Base-by-base conservation (phyloP, 1,140 invertebrate genomes). In the Trichonephila inaurata region DNA sequence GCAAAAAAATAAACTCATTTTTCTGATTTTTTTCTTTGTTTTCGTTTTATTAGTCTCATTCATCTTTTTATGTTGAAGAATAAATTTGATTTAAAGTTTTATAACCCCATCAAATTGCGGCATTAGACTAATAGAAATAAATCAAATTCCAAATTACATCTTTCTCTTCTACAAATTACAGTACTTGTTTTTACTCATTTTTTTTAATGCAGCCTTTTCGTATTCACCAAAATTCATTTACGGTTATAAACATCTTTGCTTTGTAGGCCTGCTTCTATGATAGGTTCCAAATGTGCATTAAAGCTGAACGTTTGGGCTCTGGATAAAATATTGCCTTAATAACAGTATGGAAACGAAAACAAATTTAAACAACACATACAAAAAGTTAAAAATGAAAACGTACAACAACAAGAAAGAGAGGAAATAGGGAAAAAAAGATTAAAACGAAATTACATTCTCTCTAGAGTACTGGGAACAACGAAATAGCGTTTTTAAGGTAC, bases 401-500 rank as follows among this genome's bases (percentile, higher is more conserved):
- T 28, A 40, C 60, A 12, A 64, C 10, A 87, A 64, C 18, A 87
- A 87, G 61, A 44, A 87, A 58, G 85, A 19, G 19, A 28, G 14
- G 44, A 51, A 87, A 87, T 16, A 87, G 19, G 33, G 19, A 62
- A 33, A 28, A 72, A 89, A 89, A 72, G 60, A 81, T 91, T 91
- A 91, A 91, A 91, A 69, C 40, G 89, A 82, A 91, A 91, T 91
- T 91, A 91, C 89, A 82, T 91, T 91, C 89, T 82, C 89, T 91
- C 51, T 33, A 21, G 89, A 82, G n/a, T 69, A 77, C 72, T 82
- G 64, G 72, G 89, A 81, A 82, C 89, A 91, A 60, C 51, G 62
- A 61, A 91, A 91, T 91, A 81, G 89, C 69, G 72, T 77, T 91
- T 91, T 91, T 91, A 91, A 91, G 72, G 51, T 91, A 82, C 89